Conservation (phyloP, 2,113 vertebrate species). For the Chaetops frenatus region DNA sequence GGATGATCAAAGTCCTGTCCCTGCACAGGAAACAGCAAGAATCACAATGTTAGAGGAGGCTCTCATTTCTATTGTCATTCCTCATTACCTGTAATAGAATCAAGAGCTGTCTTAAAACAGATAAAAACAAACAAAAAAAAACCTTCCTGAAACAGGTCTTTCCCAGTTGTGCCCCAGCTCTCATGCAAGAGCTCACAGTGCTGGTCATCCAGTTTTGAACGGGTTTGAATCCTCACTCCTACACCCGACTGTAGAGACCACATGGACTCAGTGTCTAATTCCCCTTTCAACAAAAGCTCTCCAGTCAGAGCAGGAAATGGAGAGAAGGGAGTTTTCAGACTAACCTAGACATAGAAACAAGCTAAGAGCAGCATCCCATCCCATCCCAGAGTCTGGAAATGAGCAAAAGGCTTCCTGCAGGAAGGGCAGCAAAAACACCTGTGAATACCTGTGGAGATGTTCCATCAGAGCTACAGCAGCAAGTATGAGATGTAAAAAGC, state of each 20-base stretch:
- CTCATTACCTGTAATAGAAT: background rate
- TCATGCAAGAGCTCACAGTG: accelerated
- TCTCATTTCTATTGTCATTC: background rate
- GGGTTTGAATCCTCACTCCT: background rate
- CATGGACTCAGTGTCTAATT: background rate
- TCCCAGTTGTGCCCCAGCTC: background rate
- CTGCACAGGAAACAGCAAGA: background rate
- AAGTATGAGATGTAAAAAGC: background rate
- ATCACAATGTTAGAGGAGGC: background rate
- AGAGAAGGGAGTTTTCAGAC: background rate
- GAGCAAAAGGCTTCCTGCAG: background rate
- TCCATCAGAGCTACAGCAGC: background rate
- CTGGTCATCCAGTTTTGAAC: background rate
- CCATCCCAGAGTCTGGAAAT: no score
- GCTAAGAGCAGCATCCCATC: background rate
- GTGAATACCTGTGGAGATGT: background rate
- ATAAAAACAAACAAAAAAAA: background rate
- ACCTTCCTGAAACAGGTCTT: background rate
- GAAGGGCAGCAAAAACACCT: background rate
- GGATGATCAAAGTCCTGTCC: background rate
- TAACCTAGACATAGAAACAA: background rate
- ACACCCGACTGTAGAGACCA: accelerated
- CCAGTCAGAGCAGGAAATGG: background rate
- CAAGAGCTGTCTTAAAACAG: background rate
- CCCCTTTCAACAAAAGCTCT: background rate